Base-by-base conservation (phyloP, 1,140 invertebrate species). In the Anadara kagoshimensis region DNA sequence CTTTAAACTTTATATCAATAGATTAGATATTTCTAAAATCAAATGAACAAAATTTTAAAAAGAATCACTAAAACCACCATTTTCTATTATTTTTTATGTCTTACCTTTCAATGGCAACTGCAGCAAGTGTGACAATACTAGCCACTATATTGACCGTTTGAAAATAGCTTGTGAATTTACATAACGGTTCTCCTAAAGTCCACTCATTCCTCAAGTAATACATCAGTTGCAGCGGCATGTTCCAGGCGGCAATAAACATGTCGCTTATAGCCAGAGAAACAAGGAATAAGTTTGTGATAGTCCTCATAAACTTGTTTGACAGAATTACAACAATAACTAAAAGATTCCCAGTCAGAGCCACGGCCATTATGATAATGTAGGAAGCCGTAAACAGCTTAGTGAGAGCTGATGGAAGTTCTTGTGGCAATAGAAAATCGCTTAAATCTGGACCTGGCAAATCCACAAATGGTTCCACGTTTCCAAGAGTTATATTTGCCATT, bases 251-350 rank as follows among this genome's bases (percentile, higher is more conserved):
- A 43, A 77, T 75, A 7, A 79, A 43, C 10, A 76, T 69, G 41
- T 66, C 71, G 20, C 73, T 73, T 16, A 65, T 54, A 43, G 70
- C 62, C n/a, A 82, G 68, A 26, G 82, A 83, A 4, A 88, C 76
- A 5, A 84, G 68, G 10, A 87, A 87, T 62, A 85, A 79, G 47
- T 87, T 83, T 26, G 68, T 86, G 1, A 78, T 76, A 11, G 75
- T 76, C 63, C 64, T 78, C 45, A 75, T 86, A 10, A 57, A 78
- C 24, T 61, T 65, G 51, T 73, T 76, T 5, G 44, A 75, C 14
- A 67, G 41, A 24, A 80, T 75, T 20, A 80, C 75, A n/a, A 62
- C n/a, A 16, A 80, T 65, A 22, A 80, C 72, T 29, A 73, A 22
- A 4, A 59, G 41, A 65, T 80, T 80, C 11, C 75, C 75, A n/a